Conservation (phyloP, 2,113 vertebrate genomes). For the Cavia aperea region DNA sequence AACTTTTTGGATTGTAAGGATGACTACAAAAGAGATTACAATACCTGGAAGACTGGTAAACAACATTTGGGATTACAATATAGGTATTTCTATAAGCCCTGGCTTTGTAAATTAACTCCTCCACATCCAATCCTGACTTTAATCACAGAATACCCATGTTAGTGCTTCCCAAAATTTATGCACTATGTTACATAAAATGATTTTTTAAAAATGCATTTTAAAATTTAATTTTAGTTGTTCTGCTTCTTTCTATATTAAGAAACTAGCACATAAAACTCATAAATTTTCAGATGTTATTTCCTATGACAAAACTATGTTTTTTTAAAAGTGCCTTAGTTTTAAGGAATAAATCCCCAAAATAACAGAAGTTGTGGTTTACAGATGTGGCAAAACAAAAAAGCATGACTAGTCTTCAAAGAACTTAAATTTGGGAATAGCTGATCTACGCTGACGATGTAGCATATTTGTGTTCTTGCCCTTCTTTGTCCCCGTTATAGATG, state of each 20-base stretch:
- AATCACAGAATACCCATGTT: not conserved
- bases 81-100: not conserved
- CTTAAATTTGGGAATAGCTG: not conserved
- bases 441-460: not conserved
- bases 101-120: not conserved
- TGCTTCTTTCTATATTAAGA: not conserved
- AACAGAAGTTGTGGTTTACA: not conserved
- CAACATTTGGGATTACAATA: no score
- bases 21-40: no score
- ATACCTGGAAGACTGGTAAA: no score
- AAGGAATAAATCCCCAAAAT: not conserved
- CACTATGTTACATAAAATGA: not conserved
- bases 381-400: not conserved
- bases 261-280: not conserved
- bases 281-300: not conserved
- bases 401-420: not conserved
- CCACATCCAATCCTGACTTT: not conserved
- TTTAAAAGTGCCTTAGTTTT: not conserved
- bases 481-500: not conserved
- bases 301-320: not conserved
- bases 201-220: not conserved
- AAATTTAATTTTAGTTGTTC: constrained; percentile 3
- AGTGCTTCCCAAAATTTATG: not conserved
- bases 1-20: no score
- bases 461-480: not conserved